Conservation (phyloP, 2,888 invertebrate species). For the Eustalomyia histrio region DNA sequence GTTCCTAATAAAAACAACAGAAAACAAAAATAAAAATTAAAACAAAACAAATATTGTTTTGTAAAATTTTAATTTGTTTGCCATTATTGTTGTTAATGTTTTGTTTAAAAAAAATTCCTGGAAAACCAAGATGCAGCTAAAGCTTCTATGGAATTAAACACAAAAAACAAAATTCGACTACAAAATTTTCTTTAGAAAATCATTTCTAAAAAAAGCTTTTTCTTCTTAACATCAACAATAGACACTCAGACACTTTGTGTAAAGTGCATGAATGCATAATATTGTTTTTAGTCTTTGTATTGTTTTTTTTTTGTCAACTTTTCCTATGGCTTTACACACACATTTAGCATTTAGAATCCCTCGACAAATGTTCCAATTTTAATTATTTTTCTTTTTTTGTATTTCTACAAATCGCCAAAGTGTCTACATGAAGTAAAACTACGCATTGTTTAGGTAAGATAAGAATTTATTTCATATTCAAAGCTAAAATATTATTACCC, state of each 20-base stretch:
- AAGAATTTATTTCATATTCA: too few species aligned
- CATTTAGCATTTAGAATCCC: conserved; percentile 11
- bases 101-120: not conserved
- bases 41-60: not conserved
- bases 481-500: too few species aligned
- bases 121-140: not conserved
- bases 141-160: conserved; percentile 1
- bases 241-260: conserved; percentile 31
- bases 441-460: not conserved
- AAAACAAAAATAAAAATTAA: not conserved
- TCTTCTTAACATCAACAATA: conserved; percentile 5
- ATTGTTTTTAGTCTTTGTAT: not conserved
- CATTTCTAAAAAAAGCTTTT: not conserved
- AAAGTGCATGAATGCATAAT: conserved; percentile 42
- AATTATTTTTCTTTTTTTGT: conserved; percentile 28
- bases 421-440: not conserved
- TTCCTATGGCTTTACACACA: not conserved
- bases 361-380: conserved; percentile 58
- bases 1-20: not conserved
- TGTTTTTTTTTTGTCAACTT: not conserved
- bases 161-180: conserved; percentile 3
- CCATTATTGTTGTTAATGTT: not conserved
- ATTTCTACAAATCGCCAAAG: not conserved
- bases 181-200: not conserved
- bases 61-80: conserved; percentile 4